Conservation (phyloP, 2,797 vertebrate species). For the Poliocrania exsul region DNA sequence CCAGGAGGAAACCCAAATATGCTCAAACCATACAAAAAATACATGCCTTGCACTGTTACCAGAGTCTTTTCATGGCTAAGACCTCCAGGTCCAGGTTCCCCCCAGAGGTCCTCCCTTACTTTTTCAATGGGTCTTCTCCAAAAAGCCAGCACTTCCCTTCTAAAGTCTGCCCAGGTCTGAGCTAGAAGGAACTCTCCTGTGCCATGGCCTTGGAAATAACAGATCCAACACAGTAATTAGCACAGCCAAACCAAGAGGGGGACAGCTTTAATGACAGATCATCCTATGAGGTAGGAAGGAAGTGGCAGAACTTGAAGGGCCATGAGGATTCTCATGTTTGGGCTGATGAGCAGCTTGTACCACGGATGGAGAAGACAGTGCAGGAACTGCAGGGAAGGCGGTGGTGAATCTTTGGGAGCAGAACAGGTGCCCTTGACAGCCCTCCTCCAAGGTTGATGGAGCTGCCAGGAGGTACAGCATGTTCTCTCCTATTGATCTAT, state of each 20-base stretch:
- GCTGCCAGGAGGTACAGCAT: constrained; percentile 63
- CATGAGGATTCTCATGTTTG: neutral
- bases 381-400: neutral
- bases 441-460: constrained; percentile 60
- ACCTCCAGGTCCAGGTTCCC: rapidly evolving
- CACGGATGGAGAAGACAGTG: neutral
- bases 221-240: neutral
- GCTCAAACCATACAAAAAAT: neutral
- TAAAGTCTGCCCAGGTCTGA: neutral
- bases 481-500: constrained; percentile 72
- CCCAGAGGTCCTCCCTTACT: neutral
- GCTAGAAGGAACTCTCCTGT: neutral
- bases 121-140: neutral
- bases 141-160: neutral
- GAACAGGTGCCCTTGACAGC: constrained; percentile 35
- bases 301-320: neutral
- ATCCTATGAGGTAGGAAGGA: neutral
- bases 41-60: rapidly evolving
- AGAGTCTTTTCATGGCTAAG: neutral
- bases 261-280: neutral
- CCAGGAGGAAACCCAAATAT: neutral
- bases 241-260: neutral
- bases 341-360: neutral
- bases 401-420: neutral
- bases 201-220: neutral